phyloP scores from a whole-genome alignment of 2,113 vertebrate genomes.

The Grallaria varia region DNA sequence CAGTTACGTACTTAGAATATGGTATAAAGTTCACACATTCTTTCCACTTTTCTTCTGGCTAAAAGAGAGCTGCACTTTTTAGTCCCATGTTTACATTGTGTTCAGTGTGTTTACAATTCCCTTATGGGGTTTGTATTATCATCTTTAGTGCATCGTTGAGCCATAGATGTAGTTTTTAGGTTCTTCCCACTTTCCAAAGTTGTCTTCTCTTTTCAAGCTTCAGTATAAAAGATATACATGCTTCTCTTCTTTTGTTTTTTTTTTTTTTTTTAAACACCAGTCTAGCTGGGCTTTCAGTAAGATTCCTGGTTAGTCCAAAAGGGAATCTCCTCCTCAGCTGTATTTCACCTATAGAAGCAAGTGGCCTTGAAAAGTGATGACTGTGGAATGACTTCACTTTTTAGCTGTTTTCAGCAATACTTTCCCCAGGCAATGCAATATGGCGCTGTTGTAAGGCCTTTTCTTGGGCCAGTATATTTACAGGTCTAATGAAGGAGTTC shows the following conservation, averaged over 20 bases:
- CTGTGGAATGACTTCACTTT: neutral
- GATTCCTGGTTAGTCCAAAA: neutral
- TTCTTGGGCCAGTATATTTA: constrained; percentile 3
- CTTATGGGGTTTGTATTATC: neutral
- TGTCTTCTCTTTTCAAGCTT: neutral
- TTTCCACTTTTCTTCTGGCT: neutral
- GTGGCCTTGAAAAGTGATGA: neutral
- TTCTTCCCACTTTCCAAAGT: neutral
- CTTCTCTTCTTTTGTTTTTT: neutral
- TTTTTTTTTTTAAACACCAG: neutral
- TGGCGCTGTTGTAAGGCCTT: neutral
- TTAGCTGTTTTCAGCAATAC: constrained; percentile 10
- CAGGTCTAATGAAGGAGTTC: constrained; percentile 22
- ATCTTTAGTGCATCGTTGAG: neutral
- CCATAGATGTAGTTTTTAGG: neutral
- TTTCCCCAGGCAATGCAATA: neutral
- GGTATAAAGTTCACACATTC: neutral
- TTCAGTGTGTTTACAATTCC: neutral
- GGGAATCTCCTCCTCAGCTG: neutral
- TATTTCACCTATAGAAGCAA: neutral
- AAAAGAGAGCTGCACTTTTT: neutral
- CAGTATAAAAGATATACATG: neutral
- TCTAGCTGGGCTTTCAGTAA: neutral
- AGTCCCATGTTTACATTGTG: neutral
- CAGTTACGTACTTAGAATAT: neutral